phyloP scores from a whole-genome alignment of 2,888 invertebrate genomes.

The Willowsia nigromaculata region DNA sequence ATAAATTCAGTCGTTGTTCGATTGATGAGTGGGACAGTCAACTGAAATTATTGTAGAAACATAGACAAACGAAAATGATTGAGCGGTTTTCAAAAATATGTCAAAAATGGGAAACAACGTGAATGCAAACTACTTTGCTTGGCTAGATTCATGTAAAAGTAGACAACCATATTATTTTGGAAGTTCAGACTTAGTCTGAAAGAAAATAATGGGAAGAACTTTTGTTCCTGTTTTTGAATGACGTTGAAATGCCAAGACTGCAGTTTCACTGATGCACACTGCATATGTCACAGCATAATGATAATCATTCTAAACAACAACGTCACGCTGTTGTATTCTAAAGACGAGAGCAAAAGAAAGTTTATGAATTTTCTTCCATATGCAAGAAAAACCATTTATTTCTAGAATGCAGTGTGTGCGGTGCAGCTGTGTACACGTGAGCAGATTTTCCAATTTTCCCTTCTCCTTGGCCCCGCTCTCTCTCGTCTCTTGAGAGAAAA shows the following conservation, averaged over 20 bases:
- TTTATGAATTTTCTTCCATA: slow-evolving; percentile 5
- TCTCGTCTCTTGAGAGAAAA: neutral
- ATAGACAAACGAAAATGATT: slow-evolving; percentile 16
- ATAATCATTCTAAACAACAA: neutral
- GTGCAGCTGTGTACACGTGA: slow-evolving; percentile 51
- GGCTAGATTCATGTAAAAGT: neutral
- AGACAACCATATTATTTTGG: neutral
- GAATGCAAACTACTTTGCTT: neutral
- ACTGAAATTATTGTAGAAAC: neutral
- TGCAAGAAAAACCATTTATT: slow-evolving; percentile 14
- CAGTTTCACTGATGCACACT: neutral
- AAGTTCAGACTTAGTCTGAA: neutral
- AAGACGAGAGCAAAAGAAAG: neutral
- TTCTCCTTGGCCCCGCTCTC: neutral
- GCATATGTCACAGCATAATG: neutral
- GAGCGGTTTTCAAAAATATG: slow-evolving; percentile 33
- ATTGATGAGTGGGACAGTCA: no score
- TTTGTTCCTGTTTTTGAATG: slow-evolving; percentile 31
- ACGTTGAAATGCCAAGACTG: neutral
- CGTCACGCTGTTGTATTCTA: slow-evolving; percentile 8
- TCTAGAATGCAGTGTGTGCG: neutral
- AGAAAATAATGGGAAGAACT: neutral
- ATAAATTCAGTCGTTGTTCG: neutral
- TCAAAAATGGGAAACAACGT: neutral
- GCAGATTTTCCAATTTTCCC: slow-evolving; percentile 33